phyloP scores from a whole-genome alignment of 2,797 vertebrate genomes.

The Propithecus deckenii region DNA sequence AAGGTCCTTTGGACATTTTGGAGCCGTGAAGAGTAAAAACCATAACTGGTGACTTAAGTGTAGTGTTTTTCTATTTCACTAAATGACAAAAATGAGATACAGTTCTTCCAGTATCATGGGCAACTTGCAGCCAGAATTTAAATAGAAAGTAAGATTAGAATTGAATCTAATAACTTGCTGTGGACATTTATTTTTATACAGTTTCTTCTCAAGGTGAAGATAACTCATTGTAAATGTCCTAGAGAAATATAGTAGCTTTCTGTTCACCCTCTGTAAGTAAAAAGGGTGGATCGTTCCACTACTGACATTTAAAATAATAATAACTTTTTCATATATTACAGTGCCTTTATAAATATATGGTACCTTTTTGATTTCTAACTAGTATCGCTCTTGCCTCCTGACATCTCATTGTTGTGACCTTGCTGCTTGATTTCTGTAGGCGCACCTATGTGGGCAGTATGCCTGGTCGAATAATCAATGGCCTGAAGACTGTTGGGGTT shows the following conservation, averaged over 20 bases:
- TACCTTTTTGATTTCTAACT: not conserved
- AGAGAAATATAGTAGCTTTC: slow-evolving; percentile 85
- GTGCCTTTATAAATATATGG: not conserved
- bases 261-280: slow-evolving; percentile 84
- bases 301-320: slow-evolving; percentile 79
- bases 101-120: not conserved
- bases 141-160: not conserved
- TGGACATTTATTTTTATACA: slow-evolving; percentile 80
- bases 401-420: accelerated
- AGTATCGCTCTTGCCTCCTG: not conserved
- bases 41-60: not conserved
- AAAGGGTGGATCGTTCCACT: slow-evolving; percentile 85
- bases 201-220: slow-evolving; percentile 83
- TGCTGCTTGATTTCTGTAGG: slow-evolving; percentile 77
- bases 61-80: not conserved
- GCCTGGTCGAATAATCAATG: slow-evolving; percentile 98
- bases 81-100: not conserved
- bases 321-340: not conserved
- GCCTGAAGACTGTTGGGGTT: slow-evolving; percentile 94
- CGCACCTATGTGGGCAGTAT: slow-evolving; percentile 98
- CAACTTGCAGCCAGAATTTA: not conserved
- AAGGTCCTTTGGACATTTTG: not conserved
- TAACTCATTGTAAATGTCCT: slow-evolving; percentile 83
- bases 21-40: not conserved
- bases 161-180: not conserved